phyloP scores from a whole-genome alignment of 2,113 vertebrate species.

The Panthera tigris region DNA sequence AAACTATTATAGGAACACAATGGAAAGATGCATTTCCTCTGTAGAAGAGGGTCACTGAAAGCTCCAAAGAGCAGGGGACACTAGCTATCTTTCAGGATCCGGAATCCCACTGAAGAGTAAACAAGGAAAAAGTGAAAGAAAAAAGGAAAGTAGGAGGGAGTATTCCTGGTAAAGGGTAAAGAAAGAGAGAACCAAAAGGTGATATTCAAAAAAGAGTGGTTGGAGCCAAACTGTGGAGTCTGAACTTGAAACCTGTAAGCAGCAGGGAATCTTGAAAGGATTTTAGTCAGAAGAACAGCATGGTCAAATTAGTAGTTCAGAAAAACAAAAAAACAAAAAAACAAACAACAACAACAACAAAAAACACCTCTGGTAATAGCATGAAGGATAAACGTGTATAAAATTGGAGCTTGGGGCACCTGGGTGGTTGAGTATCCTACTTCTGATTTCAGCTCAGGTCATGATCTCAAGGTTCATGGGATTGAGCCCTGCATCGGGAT shows the following conservation, averaged over 20 bases:
- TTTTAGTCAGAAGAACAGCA: conserved; percentile 12
- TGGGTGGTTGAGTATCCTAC: too few species aligned
- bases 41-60: neutral
- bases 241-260: conserved; percentile 30
- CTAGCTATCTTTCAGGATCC: neutral
- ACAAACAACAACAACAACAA: too few species aligned
- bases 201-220: neutral
- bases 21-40: neutral
- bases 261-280: neutral
- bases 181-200: neutral
- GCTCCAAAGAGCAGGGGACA: neutral
- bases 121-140: neutral
- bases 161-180: neutral
- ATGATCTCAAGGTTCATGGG: too few species aligned
- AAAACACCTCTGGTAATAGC: neutral
- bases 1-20: conserved; percentile 2
- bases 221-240: neutral
- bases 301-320: neutral
- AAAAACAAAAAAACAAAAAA: neutral
- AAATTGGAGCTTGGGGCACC: neutral
- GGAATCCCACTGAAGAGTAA: neutral
- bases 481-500: too few species aligned
- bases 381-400: neutral
- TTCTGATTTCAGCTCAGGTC: too few species aligned
- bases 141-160: neutral